Percentiles rank a stretch among this genome's conserved stretches.
phyloP scores from a whole-genome alignment of 2,888 invertebrate species.

The Xestobium rufovillosum region DNA sequence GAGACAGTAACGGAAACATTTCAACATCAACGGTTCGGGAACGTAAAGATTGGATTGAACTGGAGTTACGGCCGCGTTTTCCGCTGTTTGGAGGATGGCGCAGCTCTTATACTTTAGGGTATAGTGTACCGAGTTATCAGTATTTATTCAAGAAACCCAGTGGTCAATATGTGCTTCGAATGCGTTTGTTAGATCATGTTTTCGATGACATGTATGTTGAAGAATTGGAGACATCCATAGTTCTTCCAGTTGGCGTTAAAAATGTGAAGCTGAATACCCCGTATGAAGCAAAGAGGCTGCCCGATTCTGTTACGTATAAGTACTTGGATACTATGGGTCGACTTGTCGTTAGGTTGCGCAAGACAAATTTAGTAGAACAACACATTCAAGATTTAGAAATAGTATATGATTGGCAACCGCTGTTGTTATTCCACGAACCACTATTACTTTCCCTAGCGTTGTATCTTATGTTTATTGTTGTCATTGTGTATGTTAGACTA shows the following conservation, averaged over 20 bases:
- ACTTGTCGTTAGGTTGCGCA: conserved; percentile 74
- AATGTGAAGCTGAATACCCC: conserved; percentile 76
- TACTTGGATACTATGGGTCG: conserved; percentile 94
- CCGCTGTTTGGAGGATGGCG: conserved; percentile 99
- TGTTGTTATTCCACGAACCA: conserved; percentile 89
- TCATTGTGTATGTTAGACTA: conserved; percentile 89
- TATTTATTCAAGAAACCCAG: conserved; percentile 78
- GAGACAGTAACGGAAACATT: conserved; percentile 98
- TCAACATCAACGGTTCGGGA: conserved; percentile 91
- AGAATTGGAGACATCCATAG: conserved; percentile 77
- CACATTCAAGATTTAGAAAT: conserved; percentile 94
- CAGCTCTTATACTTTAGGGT: conserved; percentile 89
- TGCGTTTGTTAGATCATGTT: conserved; percentile 93
- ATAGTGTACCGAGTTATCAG: conserved; percentile 93
- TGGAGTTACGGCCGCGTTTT: conserved; percentile 93
- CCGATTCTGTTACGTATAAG: conserved; percentile 77
- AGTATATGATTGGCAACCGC: conserved; percentile 78
- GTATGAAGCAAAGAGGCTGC: conserved; percentile 65
- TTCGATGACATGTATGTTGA: conserved; percentile 96
- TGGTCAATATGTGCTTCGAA: conserved; percentile 71
- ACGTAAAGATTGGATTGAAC: conserved; percentile 85
- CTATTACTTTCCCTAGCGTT: conserved; percentile 81
- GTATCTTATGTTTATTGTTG: conserved; percentile 80
- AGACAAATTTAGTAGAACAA: conserved; percentile 85
- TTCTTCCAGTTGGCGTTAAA: conserved; percentile 89